Evolutionary conservation across 2,113 vertebrate genomes (phyloP).

Genomic region (Chunga burmeisteri): DNA sequence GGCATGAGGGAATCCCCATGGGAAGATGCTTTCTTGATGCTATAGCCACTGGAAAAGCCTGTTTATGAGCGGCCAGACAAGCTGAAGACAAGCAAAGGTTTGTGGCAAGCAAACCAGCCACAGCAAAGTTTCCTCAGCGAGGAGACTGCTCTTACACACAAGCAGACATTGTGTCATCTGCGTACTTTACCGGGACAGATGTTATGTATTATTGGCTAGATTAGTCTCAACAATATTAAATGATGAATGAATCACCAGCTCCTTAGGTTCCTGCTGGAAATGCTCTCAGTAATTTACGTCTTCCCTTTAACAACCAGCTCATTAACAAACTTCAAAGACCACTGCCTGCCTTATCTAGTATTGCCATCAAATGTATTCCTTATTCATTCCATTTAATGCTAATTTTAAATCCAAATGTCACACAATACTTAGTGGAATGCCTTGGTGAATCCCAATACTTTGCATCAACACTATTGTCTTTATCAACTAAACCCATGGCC

Average conservation of each 20-base stretch:
- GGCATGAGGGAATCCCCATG: conserved; percentile 13
- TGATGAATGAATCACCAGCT: conserved; percentile 47
- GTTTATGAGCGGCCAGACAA: background rate
- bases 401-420: conserved; percentile 4
- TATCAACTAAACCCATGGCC: background rate
- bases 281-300: conserved; percentile 16
- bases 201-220: conserved; percentile 9
- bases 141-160: background rate
- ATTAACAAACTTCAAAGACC: conserved; percentile 44
- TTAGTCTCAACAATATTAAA: conserved; percentile 51
- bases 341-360: conserved; percentile 27
- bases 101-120: background rate
- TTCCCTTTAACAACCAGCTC: conserved; percentile 25
- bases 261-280: conserved; percentile 45
- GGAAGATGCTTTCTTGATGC: background rate
- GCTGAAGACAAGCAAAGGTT: no score
- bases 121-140: background rate
- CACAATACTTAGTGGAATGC: background rate
- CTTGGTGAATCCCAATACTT: background rate
- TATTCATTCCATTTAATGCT: conserved; percentile 4
- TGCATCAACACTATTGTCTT: background rate
- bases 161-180: conserved; percentile 39
- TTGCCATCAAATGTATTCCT: conserved; percentile 28
- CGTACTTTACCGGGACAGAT: background rate
- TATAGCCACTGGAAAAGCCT: background rate